Evolutionary conservation across 2,113 vertebrate species (phyloP), one percentile per base, ranked within the genome.

Genomic region (Heterotis niloticus): DNA sequence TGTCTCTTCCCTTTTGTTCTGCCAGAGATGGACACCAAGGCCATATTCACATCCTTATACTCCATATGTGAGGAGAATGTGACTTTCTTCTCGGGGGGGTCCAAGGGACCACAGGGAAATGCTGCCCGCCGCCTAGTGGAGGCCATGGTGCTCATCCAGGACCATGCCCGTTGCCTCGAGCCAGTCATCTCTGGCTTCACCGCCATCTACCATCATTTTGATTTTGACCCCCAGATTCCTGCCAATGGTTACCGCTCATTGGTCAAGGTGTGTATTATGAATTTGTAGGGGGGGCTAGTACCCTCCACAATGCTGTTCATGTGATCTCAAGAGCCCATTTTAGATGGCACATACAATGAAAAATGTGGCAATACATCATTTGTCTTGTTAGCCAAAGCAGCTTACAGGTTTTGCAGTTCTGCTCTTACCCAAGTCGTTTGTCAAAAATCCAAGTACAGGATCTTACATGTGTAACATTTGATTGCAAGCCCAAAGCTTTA

Each of bases 191-290:
- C 84, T 5, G 91, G 87, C 79, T 91, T 96, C 4, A 82, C 93
- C 73, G 78, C 92, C 0, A 83, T 95, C 77, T 95, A 93, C 26
- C 95, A 96, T 81, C 90, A 93, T 87, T 97, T 96, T 74, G 96
- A 97, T 91, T 93, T 96, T 82, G 95, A 96, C 80, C 88, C 94
- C 17, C 91, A 92, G 83, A 95, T 95, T 0, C 95, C 94, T 0
- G 96, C 94, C 75, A 97, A 97, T 0, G 96, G 96, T 60, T 97
- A 95, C 87, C 96, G 95, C 82, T 97, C 95, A 23, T 89, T 96
- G 66, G 92, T 95, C 54, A 95, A 96, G 90, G 92, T 92, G 79
- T 34, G 57, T 34, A 14, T 10, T 7, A 26, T 11, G 24, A 20
- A 16, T n/a, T 5, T n/a, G 10, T 20, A 56, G 44, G 18, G 0